Percentiles rank a stretch among this genome's conserved stretches.
These are phyloP conservation scores for Batillaria attramentaria DNA, from an alignment of 1,140 invertebrate genomes.

Conservation along the genomic window DNA sequence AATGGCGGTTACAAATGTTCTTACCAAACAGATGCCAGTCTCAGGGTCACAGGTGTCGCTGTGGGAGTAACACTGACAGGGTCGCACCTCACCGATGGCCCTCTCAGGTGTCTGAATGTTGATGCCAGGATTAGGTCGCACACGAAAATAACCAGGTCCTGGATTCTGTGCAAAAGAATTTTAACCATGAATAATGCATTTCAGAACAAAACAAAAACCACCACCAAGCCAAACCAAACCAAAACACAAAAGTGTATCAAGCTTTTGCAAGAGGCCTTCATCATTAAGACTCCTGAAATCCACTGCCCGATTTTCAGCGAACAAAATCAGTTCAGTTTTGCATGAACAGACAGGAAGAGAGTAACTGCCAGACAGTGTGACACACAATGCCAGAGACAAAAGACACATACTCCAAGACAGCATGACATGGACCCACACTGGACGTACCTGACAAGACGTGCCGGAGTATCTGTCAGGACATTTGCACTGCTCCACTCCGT, in stretches of 20 bases:
- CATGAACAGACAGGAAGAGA: no score
- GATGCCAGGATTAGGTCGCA: slow-evolving; percentile 33
- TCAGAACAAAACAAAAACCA: no score
- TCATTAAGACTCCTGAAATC: no score
- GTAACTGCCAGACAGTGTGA: background rate
- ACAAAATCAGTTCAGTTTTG: no score
- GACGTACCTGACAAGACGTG: slow-evolving; percentile 84
- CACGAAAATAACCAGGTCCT: slow-evolving; percentile 86
- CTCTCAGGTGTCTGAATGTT: slow-evolving; percentile 48
- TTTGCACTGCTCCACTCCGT: slow-evolving; percentile 89
- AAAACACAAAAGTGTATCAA: no score
- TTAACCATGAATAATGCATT: no score
- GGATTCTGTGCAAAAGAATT: slow-evolving; percentile 76
- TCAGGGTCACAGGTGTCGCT: slow-evolving; percentile 95
- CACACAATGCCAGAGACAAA: background rate
- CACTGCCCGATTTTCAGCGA: no score
- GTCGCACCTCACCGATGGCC: slow-evolving; percentile 65
- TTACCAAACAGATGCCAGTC: slow-evolving; percentile 88
- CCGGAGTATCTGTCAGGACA: slow-evolving; percentile 94
- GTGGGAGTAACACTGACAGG: slow-evolving; percentile 95
- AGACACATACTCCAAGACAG: background rate
- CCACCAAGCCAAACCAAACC: no score
- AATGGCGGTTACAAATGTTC: no score
- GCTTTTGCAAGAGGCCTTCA: no score
- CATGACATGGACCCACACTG: background rate